Percentiles rank a stretch among this genome's conserved stretches.
phyloP scores from a whole-genome alignment of 1,140 invertebrate species.

The Trichonephila clavata region DNA sequence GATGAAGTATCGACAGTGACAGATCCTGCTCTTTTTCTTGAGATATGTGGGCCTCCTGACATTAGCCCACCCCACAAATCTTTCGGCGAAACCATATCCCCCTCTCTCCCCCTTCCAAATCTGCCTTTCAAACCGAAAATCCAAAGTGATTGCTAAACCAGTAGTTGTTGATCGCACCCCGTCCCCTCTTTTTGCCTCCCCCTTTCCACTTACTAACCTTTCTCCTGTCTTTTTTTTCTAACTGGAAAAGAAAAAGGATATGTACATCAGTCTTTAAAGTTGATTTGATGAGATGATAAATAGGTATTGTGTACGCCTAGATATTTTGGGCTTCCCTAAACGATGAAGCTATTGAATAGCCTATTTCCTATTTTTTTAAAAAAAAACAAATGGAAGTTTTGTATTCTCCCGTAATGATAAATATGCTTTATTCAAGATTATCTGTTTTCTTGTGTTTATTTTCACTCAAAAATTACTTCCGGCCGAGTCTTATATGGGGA shows the following conservation, averaged over 20 bases:
- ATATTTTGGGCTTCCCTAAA: not conserved
- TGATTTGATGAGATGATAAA: not conserved
- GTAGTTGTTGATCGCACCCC: constrained; percentile 20
- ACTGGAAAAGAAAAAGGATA: not conserved
- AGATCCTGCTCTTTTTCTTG: constrained; percentile 56
- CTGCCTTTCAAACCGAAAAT: not conserved
- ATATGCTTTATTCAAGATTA: too few species aligned
- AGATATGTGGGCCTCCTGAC: constrained; percentile 53
- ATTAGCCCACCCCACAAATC: constrained; percentile 67
- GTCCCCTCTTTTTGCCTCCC: not conserved
- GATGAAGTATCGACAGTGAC: constrained; percentile 62
- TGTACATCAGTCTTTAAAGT: not conserved
- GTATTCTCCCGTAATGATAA: too few species aligned
- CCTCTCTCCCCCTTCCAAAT: not conserved
- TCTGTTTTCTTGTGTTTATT: too few species aligned
- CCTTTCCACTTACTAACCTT: not conserved
- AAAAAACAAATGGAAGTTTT: too few species aligned
- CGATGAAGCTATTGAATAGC: not conserved
- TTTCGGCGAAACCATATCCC: constrained; percentile 63
- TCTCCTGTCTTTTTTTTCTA: not conserved
- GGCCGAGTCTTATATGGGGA: too few species aligned
- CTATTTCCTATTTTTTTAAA: too few species aligned
- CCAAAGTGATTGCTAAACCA: constrained; percentile 62
- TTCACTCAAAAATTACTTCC: too few species aligned
- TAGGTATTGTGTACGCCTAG: not conserved